These are phyloP conservation scores for Hippoglossus hippoglossus DNA, from an alignment of 2,797 vertebrate species.

Conservation along the genomic window DNA sequence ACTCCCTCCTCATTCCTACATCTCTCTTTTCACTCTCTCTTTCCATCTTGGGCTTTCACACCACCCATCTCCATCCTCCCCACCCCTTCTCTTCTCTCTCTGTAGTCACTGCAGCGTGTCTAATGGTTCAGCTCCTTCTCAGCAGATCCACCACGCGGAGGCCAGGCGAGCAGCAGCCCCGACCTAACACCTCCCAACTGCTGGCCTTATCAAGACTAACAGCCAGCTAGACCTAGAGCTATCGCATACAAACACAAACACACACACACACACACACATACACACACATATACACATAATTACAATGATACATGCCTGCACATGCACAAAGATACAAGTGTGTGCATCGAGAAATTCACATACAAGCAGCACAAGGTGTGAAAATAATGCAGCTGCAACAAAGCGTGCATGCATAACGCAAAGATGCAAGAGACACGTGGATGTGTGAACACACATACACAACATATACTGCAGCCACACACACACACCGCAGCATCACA, in stretches of 20 bases:
- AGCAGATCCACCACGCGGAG: conserved; percentile 70
- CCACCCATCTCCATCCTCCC: conserved; percentile 39
- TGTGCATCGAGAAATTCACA: conserved; percentile 6
- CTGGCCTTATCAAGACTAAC: conserved; percentile 69
- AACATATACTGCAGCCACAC: conserved; percentile 3
- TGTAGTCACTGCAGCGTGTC: conserved; percentile 79
- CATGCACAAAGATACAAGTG: conserved; percentile 6
- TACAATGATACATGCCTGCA: conserved; percentile 14
- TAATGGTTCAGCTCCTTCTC: conserved; percentile 74
- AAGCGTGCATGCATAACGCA: conserved; percentile 4
- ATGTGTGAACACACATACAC: neutral
- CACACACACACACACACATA: conserved; percentile 19
- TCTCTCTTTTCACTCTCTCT: conserved; percentile 28
- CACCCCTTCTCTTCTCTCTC: conserved; percentile 43
- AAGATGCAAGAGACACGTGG: neutral
- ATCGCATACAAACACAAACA: conserved; percentile 36
- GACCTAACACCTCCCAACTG: conserved; percentile 40
- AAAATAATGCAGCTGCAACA: conserved; percentile 27
- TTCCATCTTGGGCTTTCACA: conserved; percentile 37
- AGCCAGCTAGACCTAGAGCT: conserved; percentile 51
- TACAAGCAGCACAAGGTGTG: neutral
- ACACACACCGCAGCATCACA: neutral
- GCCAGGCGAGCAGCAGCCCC: conserved; percentile 56
- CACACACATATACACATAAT: conserved; percentile 9
- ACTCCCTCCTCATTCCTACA: conserved; percentile 30